Evolutionary conservation across 1,140 invertebrate species (phyloP).

Genomic region (Littorina saxatilis): DNA sequence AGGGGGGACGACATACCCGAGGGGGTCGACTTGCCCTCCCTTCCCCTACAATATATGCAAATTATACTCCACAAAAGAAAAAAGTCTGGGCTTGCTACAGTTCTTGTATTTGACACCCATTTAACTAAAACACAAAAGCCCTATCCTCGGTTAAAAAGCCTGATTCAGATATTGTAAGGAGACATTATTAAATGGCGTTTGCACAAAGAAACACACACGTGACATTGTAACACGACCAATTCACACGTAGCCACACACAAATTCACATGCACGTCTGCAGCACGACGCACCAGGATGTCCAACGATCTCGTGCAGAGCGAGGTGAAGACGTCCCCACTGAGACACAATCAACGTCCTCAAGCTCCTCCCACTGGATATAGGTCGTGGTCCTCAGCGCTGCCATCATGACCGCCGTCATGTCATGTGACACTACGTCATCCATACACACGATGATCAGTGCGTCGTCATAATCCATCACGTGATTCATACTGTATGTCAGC

Average conservation of each 20-base stretch:
- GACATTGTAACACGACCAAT: neutral
- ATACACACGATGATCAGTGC: constrained; percentile 38
- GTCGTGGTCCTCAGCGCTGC: constrained; percentile 28
- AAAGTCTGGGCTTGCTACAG: too few species aligned
- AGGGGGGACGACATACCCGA: too few species aligned
- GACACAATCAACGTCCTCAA: neutral
- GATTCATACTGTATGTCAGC: constrained; percentile 72
- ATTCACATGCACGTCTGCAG: neutral
- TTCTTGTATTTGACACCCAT: too few species aligned
- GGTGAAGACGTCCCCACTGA: neutral
- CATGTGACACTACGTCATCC: constrained; percentile 30
- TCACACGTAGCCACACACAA: neutral
- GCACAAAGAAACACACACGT: neutral
- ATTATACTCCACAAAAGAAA: too few species aligned
- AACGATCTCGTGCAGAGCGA: neutral
- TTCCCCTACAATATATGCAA: too few species aligned
- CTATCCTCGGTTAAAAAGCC: neutral
- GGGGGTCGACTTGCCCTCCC: too few species aligned
- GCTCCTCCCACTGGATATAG: constrained; percentile 26
- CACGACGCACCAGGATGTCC: neutral
- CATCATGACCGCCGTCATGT: constrained; percentile 22
- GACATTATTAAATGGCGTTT: neutral
- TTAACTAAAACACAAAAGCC: neutral
- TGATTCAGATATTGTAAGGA: neutral
- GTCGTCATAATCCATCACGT: constrained; percentile 32